phyloP scores from a whole-genome alignment of 2,113 vertebrate species.

The Phoxinus phoxinus region DNA sequence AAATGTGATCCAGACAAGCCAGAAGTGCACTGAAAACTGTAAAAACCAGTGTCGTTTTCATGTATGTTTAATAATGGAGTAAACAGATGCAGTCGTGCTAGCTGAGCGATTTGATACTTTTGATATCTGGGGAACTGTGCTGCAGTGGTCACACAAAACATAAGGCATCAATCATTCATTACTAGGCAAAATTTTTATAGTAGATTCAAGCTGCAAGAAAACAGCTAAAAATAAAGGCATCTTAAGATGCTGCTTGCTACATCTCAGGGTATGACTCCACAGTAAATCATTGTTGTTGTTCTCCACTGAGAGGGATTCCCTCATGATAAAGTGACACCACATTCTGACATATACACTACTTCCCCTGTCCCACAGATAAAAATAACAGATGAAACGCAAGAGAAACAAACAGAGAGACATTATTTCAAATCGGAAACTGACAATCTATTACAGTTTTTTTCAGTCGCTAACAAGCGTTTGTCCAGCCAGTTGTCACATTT shows the following conservation, averaged over 20 bases:
- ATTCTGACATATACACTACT: constrained; percentile 25
- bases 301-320: constrained; percentile 31
- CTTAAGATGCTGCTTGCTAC: background rate
- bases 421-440: constrained; percentile 30
- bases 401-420: constrained; percentile 27
- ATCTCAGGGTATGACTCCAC: constrained; percentile 15
- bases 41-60: constrained; percentile 7
- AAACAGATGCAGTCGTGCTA: background rate
- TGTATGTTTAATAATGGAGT: constrained; percentile 9
- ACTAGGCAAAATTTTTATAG: background rate
- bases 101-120: background rate
- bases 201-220: background rate
- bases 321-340: constrained; percentile 17
- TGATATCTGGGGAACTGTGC: constrained; percentile 14
- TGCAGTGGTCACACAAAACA: background rate
- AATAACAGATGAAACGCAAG: constrained; percentile 21
- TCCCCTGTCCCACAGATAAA: constrained; percentile 27
- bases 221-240: constrained; percentile 14
- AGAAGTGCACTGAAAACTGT: constrained; percentile 2
- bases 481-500: no score
- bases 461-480: no score
- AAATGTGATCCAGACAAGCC: background rate
- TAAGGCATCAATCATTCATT: constrained; percentile 21
- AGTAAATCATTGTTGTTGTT: constrained; percentile 37
- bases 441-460: constrained; percentile 33